These are phyloP conservation scores for Ctenomys sociabilis DNA, from an alignment of 2,113 vertebrate species.

Conservation along the genomic window DNA sequence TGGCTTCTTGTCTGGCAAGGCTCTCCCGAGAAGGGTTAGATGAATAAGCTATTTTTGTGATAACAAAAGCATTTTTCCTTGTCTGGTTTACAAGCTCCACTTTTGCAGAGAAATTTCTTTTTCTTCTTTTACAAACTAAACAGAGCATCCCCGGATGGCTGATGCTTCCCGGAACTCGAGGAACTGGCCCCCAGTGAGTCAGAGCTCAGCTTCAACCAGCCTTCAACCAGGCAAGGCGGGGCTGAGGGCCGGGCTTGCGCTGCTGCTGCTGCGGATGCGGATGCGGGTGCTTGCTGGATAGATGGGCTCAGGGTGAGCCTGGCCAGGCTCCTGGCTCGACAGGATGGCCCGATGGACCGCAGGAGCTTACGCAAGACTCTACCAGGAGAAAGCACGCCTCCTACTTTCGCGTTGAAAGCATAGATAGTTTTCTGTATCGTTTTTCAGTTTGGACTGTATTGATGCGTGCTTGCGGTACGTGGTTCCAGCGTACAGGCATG, in stretches of 20 bases:
- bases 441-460: background rate
- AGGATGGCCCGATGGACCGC: background rate
- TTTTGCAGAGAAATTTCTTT: background rate
- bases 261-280: background rate
- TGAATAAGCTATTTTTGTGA: constrained; percentile 30
- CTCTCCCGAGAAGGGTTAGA: constrained; percentile 9
- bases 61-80: background rate
- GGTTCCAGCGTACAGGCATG: background rate
- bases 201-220: constrained; percentile 2
- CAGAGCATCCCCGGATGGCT: background rate
- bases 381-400: background rate
- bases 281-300: background rate
- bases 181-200: constrained; percentile 46
- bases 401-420: background rate
- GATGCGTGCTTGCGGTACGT: background rate
- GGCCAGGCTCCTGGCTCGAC: background rate
- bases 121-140: constrained; percentile 46
- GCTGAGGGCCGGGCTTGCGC: no score
- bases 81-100: constrained; percentile 8
- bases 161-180: constrained; percentile 64
- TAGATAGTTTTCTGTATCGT: background rate
- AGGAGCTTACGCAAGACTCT: background rate
- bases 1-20: constrained; percentile 19
- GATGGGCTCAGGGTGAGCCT: background rate
- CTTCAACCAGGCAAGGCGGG: no score